Percentiles rank a stretch among this genome's conserved stretches.
Conservation (phyloP, 2,113 vertebrate species). For the Gopherus evgoodei region DNA sequence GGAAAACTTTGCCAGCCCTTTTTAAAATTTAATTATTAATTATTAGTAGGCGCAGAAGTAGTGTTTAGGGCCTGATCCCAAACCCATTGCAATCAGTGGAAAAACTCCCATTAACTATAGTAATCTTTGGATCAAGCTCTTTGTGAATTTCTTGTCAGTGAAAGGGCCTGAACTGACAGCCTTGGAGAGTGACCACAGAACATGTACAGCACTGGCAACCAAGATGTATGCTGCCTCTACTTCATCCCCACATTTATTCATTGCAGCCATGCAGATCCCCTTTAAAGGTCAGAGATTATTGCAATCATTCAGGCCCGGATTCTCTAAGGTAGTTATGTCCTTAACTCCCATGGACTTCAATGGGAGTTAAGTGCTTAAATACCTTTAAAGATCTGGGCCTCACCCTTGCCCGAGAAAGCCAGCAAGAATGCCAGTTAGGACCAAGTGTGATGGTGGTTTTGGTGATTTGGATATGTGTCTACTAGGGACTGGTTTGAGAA, state of each 20-base stretch:
- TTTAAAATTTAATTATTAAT: slow-evolving; percentile 55
- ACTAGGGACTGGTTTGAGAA: background rate
- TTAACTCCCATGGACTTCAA: background rate
- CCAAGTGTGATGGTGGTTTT: background rate
- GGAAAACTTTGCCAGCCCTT: slow-evolving; percentile 48
- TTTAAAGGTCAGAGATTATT: background rate
- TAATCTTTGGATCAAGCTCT: background rate
- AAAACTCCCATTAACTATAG: background rate
- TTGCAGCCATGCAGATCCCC: background rate
- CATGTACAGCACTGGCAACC: background rate
- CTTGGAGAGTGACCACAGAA: background rate
- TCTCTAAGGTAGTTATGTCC: background rate
- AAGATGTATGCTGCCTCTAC: background rate
- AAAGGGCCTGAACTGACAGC: background rate
- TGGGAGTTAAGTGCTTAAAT: background rate
- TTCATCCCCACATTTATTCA: background rate
- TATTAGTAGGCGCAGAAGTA: background rate
- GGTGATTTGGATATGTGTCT: background rate
- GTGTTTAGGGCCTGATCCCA: slow-evolving; percentile 28
- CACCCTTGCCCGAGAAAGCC: background rate
- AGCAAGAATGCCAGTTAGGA: fast-evolving
- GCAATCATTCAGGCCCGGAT: background rate
- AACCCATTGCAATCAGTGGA: background rate
- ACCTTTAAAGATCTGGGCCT: background rate
- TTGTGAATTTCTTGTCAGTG: background rate